These are phyloP conservation scores for Callochromis pleurospilus DNA, from an alignment of 2,113 vertebrate species.

Conservation along the genomic window DNA sequence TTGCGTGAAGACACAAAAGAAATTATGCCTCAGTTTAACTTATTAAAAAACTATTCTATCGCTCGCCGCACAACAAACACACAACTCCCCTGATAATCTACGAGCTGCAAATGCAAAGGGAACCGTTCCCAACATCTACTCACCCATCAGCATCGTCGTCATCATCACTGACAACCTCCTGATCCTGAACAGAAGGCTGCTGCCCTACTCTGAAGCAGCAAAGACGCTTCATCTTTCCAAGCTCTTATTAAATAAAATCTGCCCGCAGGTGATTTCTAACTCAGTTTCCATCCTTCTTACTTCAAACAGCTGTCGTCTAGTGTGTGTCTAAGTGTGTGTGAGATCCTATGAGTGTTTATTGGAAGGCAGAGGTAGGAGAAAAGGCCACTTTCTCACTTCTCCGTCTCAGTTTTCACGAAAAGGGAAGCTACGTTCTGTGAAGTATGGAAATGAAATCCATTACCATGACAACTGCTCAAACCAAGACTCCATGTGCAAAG, in stretches of 20 bases:
- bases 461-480: not conserved
- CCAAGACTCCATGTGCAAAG: not conserved
- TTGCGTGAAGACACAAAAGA: not conserved
- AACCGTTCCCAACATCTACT: not conserved
- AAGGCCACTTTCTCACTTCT: constrained; percentile 33
- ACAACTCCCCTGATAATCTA: not conserved
- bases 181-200: not conserved
- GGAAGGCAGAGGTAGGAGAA: not conserved
- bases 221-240: constrained; percentile 1
- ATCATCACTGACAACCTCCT: not conserved
- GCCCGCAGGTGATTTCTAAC: not conserved
- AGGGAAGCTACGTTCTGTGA: not conserved
- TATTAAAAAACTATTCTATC: not conserved
- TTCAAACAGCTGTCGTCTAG: not conserved
- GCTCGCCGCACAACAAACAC: not conserved
- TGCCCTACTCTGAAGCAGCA: constrained; percentile 28
- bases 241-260: not conserved
- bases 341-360: not conserved
- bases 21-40: not conserved
- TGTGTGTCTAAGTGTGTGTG: not conserved
- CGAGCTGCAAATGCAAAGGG: not conserved
- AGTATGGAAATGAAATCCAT: not conserved
- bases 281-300: not conserved
- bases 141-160: not conserved
- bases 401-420: not conserved